phyloP scores from a whole-genome alignment of 2,113 vertebrate genomes.

The Paratilapia polleni region DNA sequence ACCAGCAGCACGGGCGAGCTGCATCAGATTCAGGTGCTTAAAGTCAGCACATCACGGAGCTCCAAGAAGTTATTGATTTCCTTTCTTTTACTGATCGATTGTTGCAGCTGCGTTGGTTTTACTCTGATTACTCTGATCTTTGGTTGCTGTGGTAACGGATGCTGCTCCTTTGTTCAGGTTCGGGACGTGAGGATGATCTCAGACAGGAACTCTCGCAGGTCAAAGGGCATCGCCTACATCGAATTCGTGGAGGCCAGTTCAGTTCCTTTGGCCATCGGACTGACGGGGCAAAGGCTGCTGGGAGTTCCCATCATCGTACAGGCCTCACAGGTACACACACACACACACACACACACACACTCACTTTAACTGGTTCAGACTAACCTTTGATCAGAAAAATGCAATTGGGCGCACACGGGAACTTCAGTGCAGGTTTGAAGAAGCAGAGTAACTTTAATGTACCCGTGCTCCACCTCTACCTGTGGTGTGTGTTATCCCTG shows the following conservation, averaged over 20 bases:
- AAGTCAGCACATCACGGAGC: too few relatives aligned
- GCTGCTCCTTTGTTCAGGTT: slow-evolving; percentile 80
- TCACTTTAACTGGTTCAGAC: too few relatives aligned
- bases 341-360: neutral
- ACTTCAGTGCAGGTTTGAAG: too few relatives aligned
- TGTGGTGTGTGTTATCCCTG: neutral
- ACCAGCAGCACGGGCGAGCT: too few relatives aligned
- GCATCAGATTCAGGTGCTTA: too few relatives aligned
- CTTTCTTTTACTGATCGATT: too few relatives aligned
- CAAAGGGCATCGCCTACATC: slow-evolving; percentile 97
- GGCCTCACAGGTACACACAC: slow-evolving; percentile 89
- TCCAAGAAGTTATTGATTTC: too few relatives aligned
- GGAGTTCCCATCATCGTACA: slow-evolving; percentile 98
- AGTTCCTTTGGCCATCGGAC: slow-evolving; percentile 95
- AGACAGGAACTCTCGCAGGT: slow-evolving; percentile 95
- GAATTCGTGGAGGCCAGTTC: slow-evolving; percentile 95
- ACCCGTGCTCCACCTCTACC: neutral
- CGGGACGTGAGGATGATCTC: slow-evolving; percentile 98
- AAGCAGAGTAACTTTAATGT: neutral
- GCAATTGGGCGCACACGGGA: too few relatives aligned
- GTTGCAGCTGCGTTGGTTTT: neutral
- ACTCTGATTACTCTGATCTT: neutral
- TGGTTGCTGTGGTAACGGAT: neutral
- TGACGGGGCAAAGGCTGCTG: slow-evolving; percentile 94
- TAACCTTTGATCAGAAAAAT: too few relatives aligned